Evolutionary conservation across 1,140 invertebrate species (phyloP).

Genomic region (Wiebesia pumilae): DNA sequence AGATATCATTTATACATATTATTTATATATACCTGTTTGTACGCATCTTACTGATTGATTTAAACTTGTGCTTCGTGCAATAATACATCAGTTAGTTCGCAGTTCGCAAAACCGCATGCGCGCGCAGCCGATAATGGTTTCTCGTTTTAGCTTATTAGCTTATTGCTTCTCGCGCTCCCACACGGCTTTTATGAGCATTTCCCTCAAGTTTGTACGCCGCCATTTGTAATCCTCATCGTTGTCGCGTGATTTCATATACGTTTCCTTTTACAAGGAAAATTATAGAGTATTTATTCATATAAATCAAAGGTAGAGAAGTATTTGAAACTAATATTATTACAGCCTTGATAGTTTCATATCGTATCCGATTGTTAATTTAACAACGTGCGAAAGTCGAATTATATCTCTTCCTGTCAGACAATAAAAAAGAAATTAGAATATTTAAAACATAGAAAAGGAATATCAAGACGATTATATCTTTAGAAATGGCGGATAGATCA

Average conservation of each 20-base stretch:
- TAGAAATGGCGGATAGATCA: conserved; percentile 62
- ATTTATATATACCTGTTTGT: neutral
- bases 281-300: too few relatives aligned
- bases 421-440: too few relatives aligned
- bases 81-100: neutral
- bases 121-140: neutral
- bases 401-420: too few relatives aligned
- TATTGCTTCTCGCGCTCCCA: neutral
- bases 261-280: neutral
- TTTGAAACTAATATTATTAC: too few relatives aligned
- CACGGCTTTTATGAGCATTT: neutral
- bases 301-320: too few relatives aligned
- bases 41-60: neutral
- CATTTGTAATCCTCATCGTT: neutral
- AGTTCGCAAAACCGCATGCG: neutral
- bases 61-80: neutral
- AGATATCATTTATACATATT: neutral
- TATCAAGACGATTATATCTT: neutral
- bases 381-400: too few relatives aligned
- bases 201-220: neutral
- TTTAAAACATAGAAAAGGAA: neutral
- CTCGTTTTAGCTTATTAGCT: too few relatives aligned
- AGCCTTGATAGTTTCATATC: too few relatives aligned
- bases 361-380: too few relatives aligned
- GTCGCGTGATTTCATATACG: neutral